A percentile compares a stretch with the other conserved stretches of the same genome.
Conservation (phyloP, 35 echinoderm and acorn worm genomes). For the Ptychodera flava region DNA sequence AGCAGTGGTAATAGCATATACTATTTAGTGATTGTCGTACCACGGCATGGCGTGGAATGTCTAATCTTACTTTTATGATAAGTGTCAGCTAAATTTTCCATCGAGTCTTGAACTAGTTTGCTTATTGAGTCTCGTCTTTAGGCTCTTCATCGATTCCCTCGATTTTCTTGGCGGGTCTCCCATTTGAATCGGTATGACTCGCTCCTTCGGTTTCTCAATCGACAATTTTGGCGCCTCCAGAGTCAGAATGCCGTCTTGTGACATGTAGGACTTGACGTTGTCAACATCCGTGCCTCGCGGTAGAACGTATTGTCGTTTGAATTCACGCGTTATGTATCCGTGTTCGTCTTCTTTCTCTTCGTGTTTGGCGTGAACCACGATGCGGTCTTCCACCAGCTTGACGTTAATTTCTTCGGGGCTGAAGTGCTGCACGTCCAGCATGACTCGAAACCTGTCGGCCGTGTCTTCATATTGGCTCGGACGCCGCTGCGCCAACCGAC, state of each 20-base stretch:
- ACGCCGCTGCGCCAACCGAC: slow-evolving; percentile 35
- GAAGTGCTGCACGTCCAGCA: slow-evolving; percentile 83
- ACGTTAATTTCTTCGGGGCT: slow-evolving; percentile 89
- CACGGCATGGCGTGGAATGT: too few relatives aligned
- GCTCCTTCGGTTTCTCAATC: slow-evolving; percentile 19
- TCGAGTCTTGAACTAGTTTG: too few relatives aligned
- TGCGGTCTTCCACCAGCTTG: slow-evolving; percentile 78
- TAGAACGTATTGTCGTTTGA: slow-evolving; percentile 83
- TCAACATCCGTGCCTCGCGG: slow-evolving; percentile 76
- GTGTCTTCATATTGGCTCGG: slow-evolving; percentile 68
- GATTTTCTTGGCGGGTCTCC: slow-evolving; percentile 19
- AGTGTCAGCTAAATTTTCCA: too few relatives aligned
- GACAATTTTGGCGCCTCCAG: slow-evolving; percentile 72
- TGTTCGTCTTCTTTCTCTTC: slow-evolving; percentile 51
- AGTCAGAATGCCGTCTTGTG: slow-evolving; percentile 70
- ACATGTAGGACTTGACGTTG: slow-evolving; percentile 61
- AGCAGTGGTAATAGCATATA: too few relatives aligned
- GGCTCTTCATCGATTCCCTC: too few relatives aligned
- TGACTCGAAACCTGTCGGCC: slow-evolving; percentile 71
- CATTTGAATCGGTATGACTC: slow-evolving; percentile 51
- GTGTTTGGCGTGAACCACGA: slow-evolving; percentile 76
- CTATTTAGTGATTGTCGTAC: too few relatives aligned
- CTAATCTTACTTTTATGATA: too few relatives aligned
- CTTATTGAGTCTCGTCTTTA: too few relatives aligned
- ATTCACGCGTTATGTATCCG: slow-evolving; percentile 76